These are phyloP conservation scores for Trichonephila clavipes DNA, from an alignment of 1,140 invertebrate species.

Conservation along the genomic window DNA sequence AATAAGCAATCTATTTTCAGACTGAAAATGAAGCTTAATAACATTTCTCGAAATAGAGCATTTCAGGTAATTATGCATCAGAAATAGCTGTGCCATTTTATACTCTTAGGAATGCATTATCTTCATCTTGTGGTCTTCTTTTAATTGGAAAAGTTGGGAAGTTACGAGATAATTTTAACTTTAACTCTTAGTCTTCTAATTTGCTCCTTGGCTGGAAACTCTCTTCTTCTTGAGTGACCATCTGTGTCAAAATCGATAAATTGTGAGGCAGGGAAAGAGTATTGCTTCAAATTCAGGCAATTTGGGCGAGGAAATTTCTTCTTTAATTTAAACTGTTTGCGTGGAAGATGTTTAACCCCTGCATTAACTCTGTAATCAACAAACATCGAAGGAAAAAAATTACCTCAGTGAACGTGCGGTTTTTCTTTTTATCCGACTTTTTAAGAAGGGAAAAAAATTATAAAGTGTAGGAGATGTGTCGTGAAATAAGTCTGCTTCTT, in stretches of 20 bases:
- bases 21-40: no score
- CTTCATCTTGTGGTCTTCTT: not conserved
- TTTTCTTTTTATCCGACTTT: no score
- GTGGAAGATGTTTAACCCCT: no score
- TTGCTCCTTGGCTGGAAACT: not conserved
- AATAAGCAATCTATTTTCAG: no score
- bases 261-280: not conserved
- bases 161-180: not conserved
- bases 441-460: no score
- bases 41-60: no score
- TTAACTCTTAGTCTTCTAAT: not conserved
- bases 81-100: not conserved
- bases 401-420: no score
- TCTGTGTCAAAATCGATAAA: not conserved
- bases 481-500: no score
- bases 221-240: not conserved
- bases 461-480: no score
- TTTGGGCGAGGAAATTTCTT: not conserved
- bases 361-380: no score
- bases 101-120: not conserved
- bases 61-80: not conserved
- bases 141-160: not conserved
- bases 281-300: not conserved
- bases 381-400: no score
- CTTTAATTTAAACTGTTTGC: not conserved